Percentiles rank a stretch among this genome's conserved stretches.
Evolutionary conservation across 2,113 vertebrate genomes (phyloP).

Genomic region (Vidua chalybeata): DNA sequence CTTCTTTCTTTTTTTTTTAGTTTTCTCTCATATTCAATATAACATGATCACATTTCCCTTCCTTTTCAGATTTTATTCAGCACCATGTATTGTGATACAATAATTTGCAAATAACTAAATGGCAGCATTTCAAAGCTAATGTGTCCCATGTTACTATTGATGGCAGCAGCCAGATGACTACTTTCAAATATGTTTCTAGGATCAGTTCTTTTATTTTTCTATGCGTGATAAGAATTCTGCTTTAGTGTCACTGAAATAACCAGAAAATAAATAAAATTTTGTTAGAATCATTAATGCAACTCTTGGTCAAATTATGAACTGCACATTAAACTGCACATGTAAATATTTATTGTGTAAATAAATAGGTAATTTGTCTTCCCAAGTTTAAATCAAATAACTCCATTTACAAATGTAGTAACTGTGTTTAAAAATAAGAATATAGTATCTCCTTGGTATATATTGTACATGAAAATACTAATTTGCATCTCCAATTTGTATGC

Average conservation of each 20-base stretch:
- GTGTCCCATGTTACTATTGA: conserved; percentile 41
- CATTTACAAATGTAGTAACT: not conserved
- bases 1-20: not conserved
- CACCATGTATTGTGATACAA: not conserved
- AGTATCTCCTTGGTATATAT: not conserved
- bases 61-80: conserved; percentile 46
- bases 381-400: not conserved
- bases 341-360: not conserved
- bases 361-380: not conserved
- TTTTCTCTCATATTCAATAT: not conserved
- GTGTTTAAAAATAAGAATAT: not conserved
- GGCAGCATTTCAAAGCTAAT: conserved; percentile 13
- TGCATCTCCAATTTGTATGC: not conserved
- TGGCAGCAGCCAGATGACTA: conserved; percentile 49
- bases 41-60: not conserved
- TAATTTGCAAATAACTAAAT: conserved; percentile 22
- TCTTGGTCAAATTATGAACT: not conserved
- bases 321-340: not conserved
- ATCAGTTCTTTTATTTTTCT: conserved; percentile 48
- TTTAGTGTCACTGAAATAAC: not conserved
- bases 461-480: not conserved
- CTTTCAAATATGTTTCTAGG: conserved; percentile 58
- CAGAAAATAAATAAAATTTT: not conserved
- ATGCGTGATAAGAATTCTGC: conserved; percentile 48
- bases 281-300: not conserved